These are phyloP conservation scores for Leptopilina myrica DNA, from an alignment of 2,888 invertebrate genomes.

Conservation along the genomic window DNA sequence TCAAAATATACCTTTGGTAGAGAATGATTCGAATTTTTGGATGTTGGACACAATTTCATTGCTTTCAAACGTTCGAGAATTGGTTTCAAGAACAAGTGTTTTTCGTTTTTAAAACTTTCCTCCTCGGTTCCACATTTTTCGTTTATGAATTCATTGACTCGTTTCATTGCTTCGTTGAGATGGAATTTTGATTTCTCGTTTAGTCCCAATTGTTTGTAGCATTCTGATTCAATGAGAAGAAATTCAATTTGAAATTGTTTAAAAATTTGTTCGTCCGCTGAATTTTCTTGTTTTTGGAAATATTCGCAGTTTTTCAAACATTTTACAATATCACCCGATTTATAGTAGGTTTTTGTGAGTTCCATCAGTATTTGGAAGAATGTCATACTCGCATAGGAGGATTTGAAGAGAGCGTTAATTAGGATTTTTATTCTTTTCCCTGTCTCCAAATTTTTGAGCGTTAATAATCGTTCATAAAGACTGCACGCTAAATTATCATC, in stretches of 20 bases:
- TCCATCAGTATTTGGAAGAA: conserved; percentile 63
- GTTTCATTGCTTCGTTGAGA: conserved; percentile 55
- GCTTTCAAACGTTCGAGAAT: conserved; percentile 44
- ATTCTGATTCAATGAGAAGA: conserved; percentile 59
- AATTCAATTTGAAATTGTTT: conserved; percentile 60
- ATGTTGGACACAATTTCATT: conserved; percentile 1
- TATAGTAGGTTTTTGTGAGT: conserved; percentile 61
- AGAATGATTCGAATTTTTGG: neutral
- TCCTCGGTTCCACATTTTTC: conserved; percentile 12
- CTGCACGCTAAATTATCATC: conserved; percentile 58
- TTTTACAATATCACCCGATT: conserved; percentile 55
- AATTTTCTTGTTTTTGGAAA: conserved; percentile 55
- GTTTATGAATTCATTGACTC: conserved; percentile 50
- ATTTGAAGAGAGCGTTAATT: conserved; percentile 66
- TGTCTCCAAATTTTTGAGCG: conserved; percentile 18
- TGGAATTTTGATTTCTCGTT: conserved; percentile 49
- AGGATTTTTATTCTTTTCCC: conserved; percentile 54
- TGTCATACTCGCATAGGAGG: conserved; percentile 54
- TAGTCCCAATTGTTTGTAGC: conserved; percentile 56
- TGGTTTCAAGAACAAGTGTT: conserved; percentile 51
- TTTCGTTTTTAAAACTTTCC: conserved; percentile 46
- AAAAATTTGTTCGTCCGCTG: conserved; percentile 43
- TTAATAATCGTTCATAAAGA: conserved; percentile 54
- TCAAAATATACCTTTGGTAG: neutral
- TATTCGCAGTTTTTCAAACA: conserved; percentile 66